These are phyloP conservation scores for Petrocephalus zakoni DNA, from an alignment of 2,113 vertebrate species.

Conservation along the genomic window DNA sequence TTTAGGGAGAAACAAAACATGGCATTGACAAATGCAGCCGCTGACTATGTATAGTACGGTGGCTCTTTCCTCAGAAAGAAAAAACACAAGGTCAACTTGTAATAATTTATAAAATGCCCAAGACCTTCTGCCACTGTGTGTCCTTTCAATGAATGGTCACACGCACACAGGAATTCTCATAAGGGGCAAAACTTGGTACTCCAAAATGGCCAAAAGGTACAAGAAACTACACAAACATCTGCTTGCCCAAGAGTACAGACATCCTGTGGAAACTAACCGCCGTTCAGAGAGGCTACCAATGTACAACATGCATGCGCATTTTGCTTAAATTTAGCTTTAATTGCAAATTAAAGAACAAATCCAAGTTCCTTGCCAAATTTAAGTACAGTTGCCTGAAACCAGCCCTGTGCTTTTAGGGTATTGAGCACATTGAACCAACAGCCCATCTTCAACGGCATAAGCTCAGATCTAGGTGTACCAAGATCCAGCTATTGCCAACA, in stretches of 20 bases:
- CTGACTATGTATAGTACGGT: not conserved
- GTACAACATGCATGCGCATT: not conserved
- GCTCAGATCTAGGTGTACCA: not conserved
- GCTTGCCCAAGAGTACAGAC: not conserved
- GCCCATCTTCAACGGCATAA: not conserved
- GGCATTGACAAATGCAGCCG: not conserved
- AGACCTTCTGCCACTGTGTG: not conserved
- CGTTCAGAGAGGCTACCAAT: not conserved
- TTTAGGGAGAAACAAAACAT: not conserved
- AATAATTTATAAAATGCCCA: not conserved
- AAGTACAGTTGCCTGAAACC: not conserved
- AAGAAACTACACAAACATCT: not conserved
- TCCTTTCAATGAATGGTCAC: not conserved
- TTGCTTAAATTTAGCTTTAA: not conserved
- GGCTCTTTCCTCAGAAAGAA: no score
- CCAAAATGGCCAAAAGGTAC: not conserved
- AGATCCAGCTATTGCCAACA: not conserved
- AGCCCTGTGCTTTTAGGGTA: not conserved
- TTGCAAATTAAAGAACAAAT: not conserved
- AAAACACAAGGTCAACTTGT: not conserved
- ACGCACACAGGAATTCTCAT: not conserved
- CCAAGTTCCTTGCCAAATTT: not conserved
- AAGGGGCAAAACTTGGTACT: not conserved
- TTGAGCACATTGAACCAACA: not conserved
- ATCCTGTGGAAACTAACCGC: not conserved